Conservation (phyloP, 2,888 invertebrate species). For the Cerceris ruficornis region DNA sequence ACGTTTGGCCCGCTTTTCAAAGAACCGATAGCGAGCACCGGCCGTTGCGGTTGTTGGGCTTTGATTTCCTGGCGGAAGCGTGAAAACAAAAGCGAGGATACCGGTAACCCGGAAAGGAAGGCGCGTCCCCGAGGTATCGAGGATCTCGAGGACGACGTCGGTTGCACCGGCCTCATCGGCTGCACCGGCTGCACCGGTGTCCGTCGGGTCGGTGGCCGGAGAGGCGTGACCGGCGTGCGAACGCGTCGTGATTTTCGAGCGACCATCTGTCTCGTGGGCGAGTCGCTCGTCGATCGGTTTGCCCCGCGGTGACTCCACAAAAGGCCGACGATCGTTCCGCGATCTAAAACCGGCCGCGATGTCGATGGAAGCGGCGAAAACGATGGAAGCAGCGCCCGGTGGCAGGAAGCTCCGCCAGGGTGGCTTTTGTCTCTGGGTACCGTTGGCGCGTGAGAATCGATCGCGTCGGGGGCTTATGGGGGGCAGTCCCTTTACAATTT, state of each 20-base stretch:
- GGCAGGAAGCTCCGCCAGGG: not conserved
- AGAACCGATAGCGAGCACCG: no score
- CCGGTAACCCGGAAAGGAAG: not conserved
- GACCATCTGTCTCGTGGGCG: slow-evolving; percentile 45
- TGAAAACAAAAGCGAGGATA: no score
- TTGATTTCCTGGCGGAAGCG: no score
- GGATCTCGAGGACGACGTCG: not conserved
- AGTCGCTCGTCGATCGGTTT: not conserved
- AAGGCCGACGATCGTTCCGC: slow-evolving; percentile 19
- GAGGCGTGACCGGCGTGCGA: not conserved
- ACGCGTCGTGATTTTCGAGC: slow-evolving; percentile 38
- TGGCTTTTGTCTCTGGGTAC: not conserved
- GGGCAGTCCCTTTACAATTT: no score
- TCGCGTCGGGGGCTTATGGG: not conserved
- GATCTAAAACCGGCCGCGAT: not conserved
- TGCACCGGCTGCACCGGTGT: not conserved
- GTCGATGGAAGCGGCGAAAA: not conserved
- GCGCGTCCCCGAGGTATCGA: not conserved
- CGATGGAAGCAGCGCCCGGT: not conserved
- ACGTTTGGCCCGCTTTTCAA: no score
- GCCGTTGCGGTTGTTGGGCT: no score
- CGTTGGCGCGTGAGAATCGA: not conserved
- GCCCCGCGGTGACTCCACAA: slow-evolving; percentile 21
- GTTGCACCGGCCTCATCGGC: not conserved
- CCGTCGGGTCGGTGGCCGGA: not conserved